Evolutionary conservation across 2,797 vertebrate genomes (phyloP).

Genomic region (Selene dorsalis): DNA sequence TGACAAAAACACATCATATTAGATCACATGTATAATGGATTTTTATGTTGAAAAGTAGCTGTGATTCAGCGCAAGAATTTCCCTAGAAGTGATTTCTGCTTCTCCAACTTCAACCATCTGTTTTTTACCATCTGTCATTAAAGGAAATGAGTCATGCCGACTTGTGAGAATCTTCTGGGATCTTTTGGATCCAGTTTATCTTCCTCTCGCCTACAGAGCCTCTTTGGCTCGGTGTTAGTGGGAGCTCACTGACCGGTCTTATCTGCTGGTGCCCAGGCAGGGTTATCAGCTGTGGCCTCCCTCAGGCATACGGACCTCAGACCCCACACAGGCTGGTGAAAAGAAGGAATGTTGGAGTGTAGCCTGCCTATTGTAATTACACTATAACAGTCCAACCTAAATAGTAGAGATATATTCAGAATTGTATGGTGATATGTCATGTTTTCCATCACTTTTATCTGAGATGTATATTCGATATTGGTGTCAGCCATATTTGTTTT

Average conservation of each 20-base stretch:
- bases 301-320: slow-evolving; percentile 66
- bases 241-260: slow-evolving; percentile 72
- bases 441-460: slow-evolving; percentile 32
- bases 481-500: slow-evolving; percentile 62
- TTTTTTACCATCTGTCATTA: slow-evolving; percentile 60
- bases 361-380: neutral
- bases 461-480: slow-evolving; percentile 40
- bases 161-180: slow-evolving; percentile 56
- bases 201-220: slow-evolving; percentile 58
- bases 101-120: slow-evolving; percentile 52
- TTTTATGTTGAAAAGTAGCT: slow-evolving; percentile 12
- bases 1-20: neutral
- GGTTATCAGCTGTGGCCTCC: slow-evolving; percentile 77
- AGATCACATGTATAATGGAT: neutral
- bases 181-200: slow-evolving; percentile 72
- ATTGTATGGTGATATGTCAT: slow-evolving; percentile 24
- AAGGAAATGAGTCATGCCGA: slow-evolving; percentile 59
- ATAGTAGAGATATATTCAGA: slow-evolving; percentile 12
- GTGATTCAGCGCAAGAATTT: slow-evolving; percentile 5
- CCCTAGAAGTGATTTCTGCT: slow-evolving; percentile 13
- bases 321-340: slow-evolving; percentile 71
- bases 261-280: slow-evolving; percentile 68
- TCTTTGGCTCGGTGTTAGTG: slow-evolving; percentile 65
- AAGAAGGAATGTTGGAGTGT: slow-evolving; percentile 37
- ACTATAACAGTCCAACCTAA: neutral